These are phyloP conservation scores for Epinotia brunnichana DNA, from an alignment of 2,888 invertebrate species.

Conservation along the genomic window DNA sequence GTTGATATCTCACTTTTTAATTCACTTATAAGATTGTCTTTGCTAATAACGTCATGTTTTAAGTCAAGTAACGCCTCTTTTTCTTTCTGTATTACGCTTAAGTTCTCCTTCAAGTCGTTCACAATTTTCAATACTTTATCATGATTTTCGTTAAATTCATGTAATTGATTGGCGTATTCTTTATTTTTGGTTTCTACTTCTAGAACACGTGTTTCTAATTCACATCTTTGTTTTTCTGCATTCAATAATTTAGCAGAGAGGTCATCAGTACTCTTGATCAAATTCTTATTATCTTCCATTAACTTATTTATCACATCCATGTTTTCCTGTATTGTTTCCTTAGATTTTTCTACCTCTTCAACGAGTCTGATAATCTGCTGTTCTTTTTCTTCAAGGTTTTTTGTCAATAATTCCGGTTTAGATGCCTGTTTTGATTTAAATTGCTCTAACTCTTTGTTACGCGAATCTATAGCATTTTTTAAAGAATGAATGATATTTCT, in stretches of 20 bases:
- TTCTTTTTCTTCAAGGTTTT: conserved; percentile 55
- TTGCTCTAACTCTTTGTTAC: conserved; percentile 63
- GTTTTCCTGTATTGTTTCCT: conserved; percentile 54
- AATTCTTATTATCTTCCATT: conserved; percentile 53
- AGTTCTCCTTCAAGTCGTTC: conserved; percentile 43
- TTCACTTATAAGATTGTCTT: conserved; percentile 27
- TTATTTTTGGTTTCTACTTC: conserved; percentile 42
- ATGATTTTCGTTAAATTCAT: conserved; percentile 54
- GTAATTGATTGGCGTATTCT: conserved; percentile 49
- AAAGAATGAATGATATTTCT: conserved; percentile 69
- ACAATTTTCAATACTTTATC: conserved; percentile 49
- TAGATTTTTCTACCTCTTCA: conserved; percentile 54
- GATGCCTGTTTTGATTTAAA: conserved; percentile 55
- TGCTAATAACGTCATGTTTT: conserved; percentile 1
- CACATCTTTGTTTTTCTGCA: conserved; percentile 49
- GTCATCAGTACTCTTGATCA: conserved; percentile 50
- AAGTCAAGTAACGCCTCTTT: conserved; percentile 44
- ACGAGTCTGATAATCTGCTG: conserved; percentile 54
- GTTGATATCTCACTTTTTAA: conserved; percentile 19
- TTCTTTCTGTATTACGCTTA: conserved; percentile 23
- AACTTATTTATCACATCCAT: conserved; percentile 56
- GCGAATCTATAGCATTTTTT: conserved; percentile 59
- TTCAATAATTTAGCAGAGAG: conserved; percentile 53
- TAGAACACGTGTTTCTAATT: conserved; percentile 51
- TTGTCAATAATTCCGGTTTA: conserved; percentile 46